Conservation (phyloP, 2,113 vertebrate genomes). For the Microtus pennsylvanicus region DNA sequence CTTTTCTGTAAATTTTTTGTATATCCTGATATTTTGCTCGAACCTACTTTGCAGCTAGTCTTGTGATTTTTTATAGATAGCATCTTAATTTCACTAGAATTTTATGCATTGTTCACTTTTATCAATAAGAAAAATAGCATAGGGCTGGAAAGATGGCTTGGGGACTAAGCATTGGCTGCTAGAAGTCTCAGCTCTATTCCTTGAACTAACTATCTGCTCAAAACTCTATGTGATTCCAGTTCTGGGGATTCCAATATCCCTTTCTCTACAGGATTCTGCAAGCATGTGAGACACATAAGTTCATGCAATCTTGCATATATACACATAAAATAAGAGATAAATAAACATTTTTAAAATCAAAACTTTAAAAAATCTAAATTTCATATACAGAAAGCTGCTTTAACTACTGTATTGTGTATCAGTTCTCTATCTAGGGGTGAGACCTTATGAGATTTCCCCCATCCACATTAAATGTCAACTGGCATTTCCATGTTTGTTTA, state of each 20-base stretch:
- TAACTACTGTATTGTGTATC: not conserved
- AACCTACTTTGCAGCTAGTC: not conserved
- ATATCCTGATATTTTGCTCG: not conserved
- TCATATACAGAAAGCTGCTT: not conserved
- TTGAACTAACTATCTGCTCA: not conserved
- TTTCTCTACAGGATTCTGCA: not conserved
- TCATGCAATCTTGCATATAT: not conserved
- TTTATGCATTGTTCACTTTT: not conserved
- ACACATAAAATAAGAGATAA: not conserved
- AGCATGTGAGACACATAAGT: not conserved
- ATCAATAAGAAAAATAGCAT: not conserved
- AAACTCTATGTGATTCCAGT: not conserved
- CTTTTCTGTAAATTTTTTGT: not conserved
- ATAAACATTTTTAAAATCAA: not conserved
- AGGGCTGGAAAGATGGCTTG: not conserved
- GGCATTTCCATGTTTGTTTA: not conserved
- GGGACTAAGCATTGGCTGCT: not conserved
- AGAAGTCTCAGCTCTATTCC: not conserved
- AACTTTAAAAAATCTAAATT: not conserved
- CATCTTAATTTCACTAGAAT: not conserved
- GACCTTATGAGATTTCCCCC: not conserved
- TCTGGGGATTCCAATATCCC: not conserved
- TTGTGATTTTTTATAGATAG: not conserved
- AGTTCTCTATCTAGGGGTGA: not conserved
- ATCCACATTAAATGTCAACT: not conserved